These are phyloP conservation scores for Tupiocoris notatus DNA, from an alignment of 2,888 invertebrate genomes.

Conservation along the genomic window DNA sequence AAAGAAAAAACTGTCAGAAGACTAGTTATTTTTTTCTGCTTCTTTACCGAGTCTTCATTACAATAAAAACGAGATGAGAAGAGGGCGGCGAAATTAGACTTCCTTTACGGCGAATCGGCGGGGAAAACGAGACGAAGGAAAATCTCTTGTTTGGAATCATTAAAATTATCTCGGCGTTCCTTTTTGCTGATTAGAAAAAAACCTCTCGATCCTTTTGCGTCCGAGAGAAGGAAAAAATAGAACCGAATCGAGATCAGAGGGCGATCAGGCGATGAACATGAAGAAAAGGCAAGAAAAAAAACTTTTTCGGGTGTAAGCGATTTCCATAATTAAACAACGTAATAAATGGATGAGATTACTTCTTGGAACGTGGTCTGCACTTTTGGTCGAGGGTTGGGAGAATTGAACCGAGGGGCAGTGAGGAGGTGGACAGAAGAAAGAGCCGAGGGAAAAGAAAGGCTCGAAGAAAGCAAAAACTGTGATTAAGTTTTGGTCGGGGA, in stretches of 20 bases:
- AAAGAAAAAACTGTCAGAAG: no score
- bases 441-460: slow-evolving; percentile 7
- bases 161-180: slow-evolving; percentile 31
- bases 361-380: not conserved
- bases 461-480: slow-evolving; percentile 35
- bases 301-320: slow-evolving; percentile 30
- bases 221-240: not conserved
- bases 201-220: not conserved
- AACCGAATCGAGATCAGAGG: not conserved
- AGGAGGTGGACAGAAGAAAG: no score
- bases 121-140: not conserved
- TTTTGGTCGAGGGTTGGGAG: slow-evolving; percentile 4
- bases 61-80: not conserved
- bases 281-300: not conserved
- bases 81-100: not conserved
- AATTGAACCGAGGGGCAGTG: not conserved
- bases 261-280: not conserved
- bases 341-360: slow-evolving; percentile 40
- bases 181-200: slow-evolving; percentile 25
- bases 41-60: no score
- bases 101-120: not conserved
- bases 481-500: slow-evolving; percentile 26
- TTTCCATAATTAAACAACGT: slow-evolving; percentile 41
- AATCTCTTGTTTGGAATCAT: slow-evolving; percentile 27
- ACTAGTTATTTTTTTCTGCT: no score